Base-by-base conservation (phyloP, 2,797 vertebrate species). In the Uromys caudimaculatus region DNA sequence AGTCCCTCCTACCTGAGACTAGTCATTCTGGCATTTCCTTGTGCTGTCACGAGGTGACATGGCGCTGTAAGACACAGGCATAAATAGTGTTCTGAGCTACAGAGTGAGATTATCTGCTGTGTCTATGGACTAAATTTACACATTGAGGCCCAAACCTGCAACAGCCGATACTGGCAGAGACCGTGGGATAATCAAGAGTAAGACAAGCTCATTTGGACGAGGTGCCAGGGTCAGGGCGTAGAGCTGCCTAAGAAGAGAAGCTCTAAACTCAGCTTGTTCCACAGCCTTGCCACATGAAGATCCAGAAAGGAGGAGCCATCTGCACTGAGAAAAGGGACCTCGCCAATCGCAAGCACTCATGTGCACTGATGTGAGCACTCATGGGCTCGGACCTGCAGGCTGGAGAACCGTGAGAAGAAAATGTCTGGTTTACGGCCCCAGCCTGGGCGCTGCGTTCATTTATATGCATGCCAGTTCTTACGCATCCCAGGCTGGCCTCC, bases 341-440 rank as follows among this genome's bases (percentile, higher is more conserved):
- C 29, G 29, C 60, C 12, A 38, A 69, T 9, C 13, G 2, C 3
- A 0, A 11, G 16, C 17, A 2, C n/a, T n/a, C n/a, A n/a, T n/a
- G n/a, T n/a, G n/a, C n/a, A n/a, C n/a, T n/a, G n/a, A n/a, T 10
- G 54, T 7, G 35, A 44, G 95, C 29, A 41, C 16, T 29, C 24
- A 12, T 19, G 41, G 54, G 21, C 32, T 41, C 0, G 1, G n/a
- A 56, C 11, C 7, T 50, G 17, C 4, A 44, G 85, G 13, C 41
- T 27, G 64, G 41, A 73, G 62, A 41, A n/a, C 41, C 4, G 6
- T 16, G 27, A 50, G 38, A 47, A 86, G 88, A 60, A 41, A 21
- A 24, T 16, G 41, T 67, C 23, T 47, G n/a, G 60, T 71, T 32
- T 44, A 50, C 14, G 54, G 17, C 56, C 13, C 52, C 24, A 29